Evolutionary conservation across 2,797 vertebrate genomes (phyloP).

Genomic region (Channallabes apus): DNA sequence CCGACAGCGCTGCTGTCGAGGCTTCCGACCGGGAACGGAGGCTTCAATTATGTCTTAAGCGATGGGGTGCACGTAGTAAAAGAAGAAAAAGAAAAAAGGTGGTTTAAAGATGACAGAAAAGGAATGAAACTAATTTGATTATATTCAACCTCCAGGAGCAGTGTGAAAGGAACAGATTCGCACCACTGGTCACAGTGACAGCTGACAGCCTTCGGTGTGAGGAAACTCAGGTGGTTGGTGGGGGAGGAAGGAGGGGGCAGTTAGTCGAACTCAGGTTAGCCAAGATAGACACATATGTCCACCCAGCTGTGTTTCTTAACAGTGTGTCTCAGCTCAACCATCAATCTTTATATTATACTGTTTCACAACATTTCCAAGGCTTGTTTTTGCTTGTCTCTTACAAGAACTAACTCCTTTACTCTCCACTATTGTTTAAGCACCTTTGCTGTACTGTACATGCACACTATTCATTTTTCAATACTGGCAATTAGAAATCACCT

Average conservation of each 20-base stretch:
- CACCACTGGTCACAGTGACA: constrained; percentile 41
- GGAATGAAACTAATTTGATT: constrained; percentile 48
- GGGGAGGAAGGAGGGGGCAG: not conserved
- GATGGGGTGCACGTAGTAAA: not conserved
- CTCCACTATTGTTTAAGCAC: not conserved
- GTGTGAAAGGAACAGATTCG: constrained; percentile 19
- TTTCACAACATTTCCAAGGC: not conserved
- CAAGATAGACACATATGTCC: constrained; percentile 9
- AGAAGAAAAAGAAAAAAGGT: constrained; percentile 4
- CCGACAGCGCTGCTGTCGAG: constrained; percentile 26
- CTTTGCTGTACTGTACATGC: no score
- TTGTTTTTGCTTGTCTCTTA: not conserved
- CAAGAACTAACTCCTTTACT: not conserved
- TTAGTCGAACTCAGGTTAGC: constrained; percentile 19
- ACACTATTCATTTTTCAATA: not conserved
- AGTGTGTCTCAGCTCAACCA: not conserved
- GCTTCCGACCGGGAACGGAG: not conserved
- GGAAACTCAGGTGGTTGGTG: not conserved
- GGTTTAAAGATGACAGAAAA: constrained; percentile 12
- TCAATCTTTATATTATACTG: not conserved
- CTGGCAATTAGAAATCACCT: not conserved
- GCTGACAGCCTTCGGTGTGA: constrained; percentile 31
- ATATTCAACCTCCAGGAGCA: constrained; percentile 27
- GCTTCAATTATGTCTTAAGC: constrained; percentile 41
- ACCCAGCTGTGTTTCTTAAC: constrained; percentile 5